Evolutionary conservation across 2,888 invertebrate species (phyloP).

Genomic region (Shargacucullia verbasci): DNA sequence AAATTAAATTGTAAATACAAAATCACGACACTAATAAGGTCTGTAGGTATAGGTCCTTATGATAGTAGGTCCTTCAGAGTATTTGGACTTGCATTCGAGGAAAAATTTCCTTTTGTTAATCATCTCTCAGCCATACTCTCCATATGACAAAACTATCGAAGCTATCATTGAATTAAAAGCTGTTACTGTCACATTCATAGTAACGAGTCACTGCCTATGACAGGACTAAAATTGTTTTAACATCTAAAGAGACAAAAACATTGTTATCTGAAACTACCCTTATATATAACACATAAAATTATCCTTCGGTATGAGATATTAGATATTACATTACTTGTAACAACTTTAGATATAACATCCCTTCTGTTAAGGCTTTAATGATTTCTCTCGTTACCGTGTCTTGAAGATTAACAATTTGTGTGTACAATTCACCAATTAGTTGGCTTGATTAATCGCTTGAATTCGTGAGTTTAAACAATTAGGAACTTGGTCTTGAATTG

Average conservation of each 20-base stretch:
- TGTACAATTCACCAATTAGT: slow-evolving; percentile 42
- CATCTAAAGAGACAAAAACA: not conserved
- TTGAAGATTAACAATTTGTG: slow-evolving; percentile 44
- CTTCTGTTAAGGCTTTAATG: slow-evolving; percentile 35
- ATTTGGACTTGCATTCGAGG: too few relatives aligned
- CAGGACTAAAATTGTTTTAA: too few relatives aligned
- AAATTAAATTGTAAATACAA: too few relatives aligned
- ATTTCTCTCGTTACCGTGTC: slow-evolving; percentile 19
- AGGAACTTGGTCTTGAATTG: slow-evolving; percentile 6
- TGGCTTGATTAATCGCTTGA: slow-evolving; percentile 43
- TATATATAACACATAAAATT: slow-evolving; percentile 11
- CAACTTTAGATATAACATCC: slow-evolving; percentile 36
- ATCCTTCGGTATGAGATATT: slow-evolving; percentile 27
- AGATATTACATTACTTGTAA: slow-evolving; percentile 28
- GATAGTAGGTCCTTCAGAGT: too few relatives aligned
- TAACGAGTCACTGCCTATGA: too few relatives aligned
- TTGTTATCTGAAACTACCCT: not conserved
- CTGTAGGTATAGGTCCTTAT: too few relatives aligned
- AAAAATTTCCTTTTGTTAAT: too few relatives aligned
- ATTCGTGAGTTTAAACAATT: slow-evolving; percentile 24
- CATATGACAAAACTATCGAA: too few relatives aligned
- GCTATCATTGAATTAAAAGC: too few relatives aligned
- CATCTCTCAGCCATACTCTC: too few relatives aligned
- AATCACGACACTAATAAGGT: too few relatives aligned
- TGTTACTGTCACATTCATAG: too few relatives aligned